Evolutionary conservation across 2,888 invertebrate species (phyloP).

Genomic region (Melinaea marsaeus): DNA sequence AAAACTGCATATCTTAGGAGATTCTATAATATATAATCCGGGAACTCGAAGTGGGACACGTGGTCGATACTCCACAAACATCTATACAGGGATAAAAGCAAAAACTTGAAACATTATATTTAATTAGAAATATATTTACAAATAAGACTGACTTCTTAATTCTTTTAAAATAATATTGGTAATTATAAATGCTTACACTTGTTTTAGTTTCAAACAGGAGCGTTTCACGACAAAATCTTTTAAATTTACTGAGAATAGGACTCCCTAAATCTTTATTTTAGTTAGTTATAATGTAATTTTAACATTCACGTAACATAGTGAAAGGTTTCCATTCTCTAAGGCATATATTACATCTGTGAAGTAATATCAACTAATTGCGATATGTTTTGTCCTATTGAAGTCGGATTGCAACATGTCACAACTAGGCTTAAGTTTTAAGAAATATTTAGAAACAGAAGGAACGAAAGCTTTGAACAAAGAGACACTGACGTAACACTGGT

Average conservation of each 20-base stretch:
- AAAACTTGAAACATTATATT: too few relatives aligned
- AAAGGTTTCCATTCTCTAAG: background rate
- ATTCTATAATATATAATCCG: too few relatives aligned
- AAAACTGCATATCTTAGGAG: too few relatives aligned
- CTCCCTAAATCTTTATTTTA: background rate
- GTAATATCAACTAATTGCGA: background rate
- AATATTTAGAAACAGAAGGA: background rate
- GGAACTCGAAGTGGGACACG: too few relatives aligned
- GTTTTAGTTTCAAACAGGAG: background rate
- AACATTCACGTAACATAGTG: background rate
- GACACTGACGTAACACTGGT: constrained; percentile 7
- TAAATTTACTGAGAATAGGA: too few relatives aligned
- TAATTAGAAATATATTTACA: too few relatives aligned
- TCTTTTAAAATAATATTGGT: too few relatives aligned
- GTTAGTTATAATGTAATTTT: background rate
- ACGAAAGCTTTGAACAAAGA: constrained; percentile 5
- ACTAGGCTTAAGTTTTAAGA: background rate
- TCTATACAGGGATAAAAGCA: too few relatives aligned
- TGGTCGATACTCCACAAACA: too few relatives aligned
- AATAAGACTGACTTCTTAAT: too few relatives aligned
- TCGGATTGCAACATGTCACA: background rate
- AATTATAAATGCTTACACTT: background rate
- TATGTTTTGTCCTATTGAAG: constrained; percentile 1
- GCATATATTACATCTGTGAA: background rate
- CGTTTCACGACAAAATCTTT: too few relatives aligned